Base-by-base conservation (phyloP, 2,888 invertebrate species). In the Drosophila kokeensis region DNA sequence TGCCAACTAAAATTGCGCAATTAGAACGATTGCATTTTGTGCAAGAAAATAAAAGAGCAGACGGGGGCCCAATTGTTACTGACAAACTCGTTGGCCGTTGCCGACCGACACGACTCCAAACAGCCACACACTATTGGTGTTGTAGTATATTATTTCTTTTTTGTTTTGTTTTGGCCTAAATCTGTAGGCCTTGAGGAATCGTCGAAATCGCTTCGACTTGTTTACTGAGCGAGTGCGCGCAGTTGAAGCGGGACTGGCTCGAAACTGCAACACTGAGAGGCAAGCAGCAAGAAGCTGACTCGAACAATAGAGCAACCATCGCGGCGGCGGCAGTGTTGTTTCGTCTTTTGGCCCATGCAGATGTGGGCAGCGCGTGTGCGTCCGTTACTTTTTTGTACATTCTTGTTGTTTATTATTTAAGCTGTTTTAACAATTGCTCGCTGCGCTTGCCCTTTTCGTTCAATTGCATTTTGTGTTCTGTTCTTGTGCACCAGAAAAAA, bases 191-290 rank as follows among this genome's bases (percentile, higher is more conserved):
- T 87, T 87, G 87, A 87, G 87, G 88, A 87, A 87, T 87, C 88
- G 90, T 88, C 86, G 86, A 86, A 87, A 88, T 89, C 90, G 83
- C 86, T 89, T 78, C 76, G 85, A 89, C 88, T 90, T 88, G 89
- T 82, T 89, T 85, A 76, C 90, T 77, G 85, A 85, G 90, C 68
- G 68, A 57, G 57, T 83, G 83, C 82, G 82, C 81, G 83, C 79
- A 71, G 81, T 79, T 75, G 79, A 74, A 76, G 80, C 82, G 79
- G 79, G 78, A 77, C 78, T 69, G 79, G 64, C 66, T 65, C 59
- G 62, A 80, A 72, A 77, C 79, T 77, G 77, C 81, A 79, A 62
- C 80, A 69, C 49, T 54, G 81, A 79, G 78, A 78, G 78, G 60
- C 59, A 69, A 34, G 27, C 57, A 57, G 54, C 57, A 71, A 34